Conservation (phyloP, 2,888 invertebrate species). For the Ectemnius continuus region DNA sequence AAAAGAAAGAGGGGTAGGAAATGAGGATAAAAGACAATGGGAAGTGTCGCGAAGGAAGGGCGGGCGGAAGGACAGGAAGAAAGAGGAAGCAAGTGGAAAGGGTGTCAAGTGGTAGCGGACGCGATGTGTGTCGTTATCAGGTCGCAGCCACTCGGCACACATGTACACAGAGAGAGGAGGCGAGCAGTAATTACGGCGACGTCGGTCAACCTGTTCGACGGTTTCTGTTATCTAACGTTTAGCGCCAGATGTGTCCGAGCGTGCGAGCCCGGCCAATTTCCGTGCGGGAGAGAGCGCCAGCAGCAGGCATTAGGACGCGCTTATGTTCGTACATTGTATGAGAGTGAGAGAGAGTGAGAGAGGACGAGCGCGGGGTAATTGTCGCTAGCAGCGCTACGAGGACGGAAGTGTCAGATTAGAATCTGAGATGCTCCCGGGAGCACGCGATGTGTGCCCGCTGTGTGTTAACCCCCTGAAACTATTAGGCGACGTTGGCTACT, state of each 20-base stretch:
- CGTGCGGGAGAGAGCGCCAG: constrained; percentile 36
- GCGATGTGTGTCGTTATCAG: constrained; percentile 17
- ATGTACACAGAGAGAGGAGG: constrained; percentile 14
- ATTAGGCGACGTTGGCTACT: constrained; percentile 52
- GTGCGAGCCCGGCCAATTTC: constrained; percentile 63
- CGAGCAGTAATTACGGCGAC: constrained; percentile 61
- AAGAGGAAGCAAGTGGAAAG: background rate
- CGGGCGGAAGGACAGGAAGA: no score
- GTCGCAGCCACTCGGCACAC: background rate
- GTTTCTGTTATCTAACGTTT: constrained; percentile 72
- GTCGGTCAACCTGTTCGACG: constrained; percentile 71
- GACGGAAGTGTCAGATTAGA: constrained; percentile 76
- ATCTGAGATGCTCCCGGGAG: constrained; percentile 74
- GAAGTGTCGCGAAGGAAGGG: background rate
- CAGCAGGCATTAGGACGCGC: constrained; percentile 57
- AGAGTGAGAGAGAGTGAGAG: no score
- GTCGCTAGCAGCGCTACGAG: constrained; percentile 58
- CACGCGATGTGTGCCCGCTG: constrained; percentile 59
- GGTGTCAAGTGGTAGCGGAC: constrained; percentile 38
- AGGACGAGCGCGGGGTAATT: constrained; percentile 61
- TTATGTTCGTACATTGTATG: constrained; percentile 36
- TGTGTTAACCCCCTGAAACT: constrained; percentile 61
- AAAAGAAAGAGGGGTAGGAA: background rate
- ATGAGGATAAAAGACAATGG: background rate
- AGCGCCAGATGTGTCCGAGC: constrained; percentile 69